A percentile compares a stretch with the other conserved stretches of the same genome.
Conservation (phyloP, 2,888 invertebrate genomes). For the Chrysomela aeneicollis region DNA sequence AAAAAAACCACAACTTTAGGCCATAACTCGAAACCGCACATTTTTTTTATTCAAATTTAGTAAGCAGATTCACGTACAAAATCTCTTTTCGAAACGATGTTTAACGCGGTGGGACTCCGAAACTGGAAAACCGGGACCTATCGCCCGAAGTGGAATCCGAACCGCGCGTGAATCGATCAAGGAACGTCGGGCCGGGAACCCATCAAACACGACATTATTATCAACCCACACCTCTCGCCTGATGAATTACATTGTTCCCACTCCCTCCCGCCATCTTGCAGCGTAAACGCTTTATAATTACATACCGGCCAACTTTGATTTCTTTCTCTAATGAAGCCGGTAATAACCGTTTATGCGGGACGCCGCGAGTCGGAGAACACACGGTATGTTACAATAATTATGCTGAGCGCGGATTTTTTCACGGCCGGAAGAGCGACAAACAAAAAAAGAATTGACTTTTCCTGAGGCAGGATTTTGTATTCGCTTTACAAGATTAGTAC, state of each 20-base stretch:
- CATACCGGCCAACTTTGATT: conserved; percentile 61
- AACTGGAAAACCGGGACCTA: too few species aligned
- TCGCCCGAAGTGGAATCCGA: too few species aligned
- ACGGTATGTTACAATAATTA: conserved; percentile 35
- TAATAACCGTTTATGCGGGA: conserved; percentile 52
- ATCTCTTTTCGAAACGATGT: too few species aligned
- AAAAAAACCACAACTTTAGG: too few species aligned
- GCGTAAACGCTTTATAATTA: conserved; percentile 64
- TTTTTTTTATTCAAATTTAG: too few species aligned
- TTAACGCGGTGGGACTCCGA: too few species aligned
- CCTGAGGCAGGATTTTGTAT: neutral
- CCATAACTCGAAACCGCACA: too few species aligned
- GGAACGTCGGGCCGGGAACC: too few species aligned
- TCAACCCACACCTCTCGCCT: conserved; percentile 45
- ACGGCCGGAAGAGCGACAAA: conserved; percentile 20
- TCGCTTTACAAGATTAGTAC: too few species aligned
- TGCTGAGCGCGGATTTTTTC: conserved; percentile 41
- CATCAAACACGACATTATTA: too few species aligned
- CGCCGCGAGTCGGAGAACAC: conserved; percentile 14
- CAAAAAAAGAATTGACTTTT: neutral
- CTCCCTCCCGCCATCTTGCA: conserved; percentile 57
- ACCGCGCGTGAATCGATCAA: too few species aligned
- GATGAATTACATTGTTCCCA: conserved; percentile 60
- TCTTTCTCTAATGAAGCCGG: conserved; percentile 57
- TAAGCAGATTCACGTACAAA: too few species aligned